Evolutionary conservation across 2,113 vertebrate genomes (phyloP), one percentile per base, ranked within the genome.

Genomic region (Trematomus loennbergii): DNA sequence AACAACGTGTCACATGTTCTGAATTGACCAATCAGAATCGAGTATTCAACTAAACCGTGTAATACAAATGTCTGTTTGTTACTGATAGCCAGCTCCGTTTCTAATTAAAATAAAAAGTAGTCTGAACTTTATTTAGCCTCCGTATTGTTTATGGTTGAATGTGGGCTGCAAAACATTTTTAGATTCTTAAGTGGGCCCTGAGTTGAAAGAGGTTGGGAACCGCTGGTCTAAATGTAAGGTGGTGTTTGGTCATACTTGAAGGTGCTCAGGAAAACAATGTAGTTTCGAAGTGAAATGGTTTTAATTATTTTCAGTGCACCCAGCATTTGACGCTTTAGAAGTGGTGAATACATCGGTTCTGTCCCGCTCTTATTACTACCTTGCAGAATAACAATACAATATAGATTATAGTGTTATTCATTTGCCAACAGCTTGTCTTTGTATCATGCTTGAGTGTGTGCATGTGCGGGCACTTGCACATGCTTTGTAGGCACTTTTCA

Each of bases 401-500:
- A 63, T 29, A 13, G 3, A 22, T 62, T 3, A 53, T 3, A 40
- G 33, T 40, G 13, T 20, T 55, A 55, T 33, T 33, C 9, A 52
- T 60, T 10, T 61, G 18, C 22, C 43, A 49, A 43, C 9, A 40
- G 59, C 12, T 0, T 63, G 12, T 54, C 20, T 63, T 68, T 63
- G 36, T 36, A 53, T 59, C 33, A 50, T 58, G 43, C 3, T 20
- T 48, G 17, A 48, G 40, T 33, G 50, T 29, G 55, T 33, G 53
- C 5, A 22, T 77, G 61, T 22, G 36, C 50, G 48, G 29, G 10
- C 43, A 55, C 45, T 22, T 69, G 29, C 10, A 10, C 18, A 12
- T 58, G 12, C 40, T 78, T 48, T 60, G 3, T 6, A 1, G 45
- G 17, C 43, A 66, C 40, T 77, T 75, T 75, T 71, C 46, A 79